These are phyloP conservation scores for Magallana ariakensis DNA, from an alignment of 1,140 invertebrate genomes.

Conservation along the genomic window DNA sequence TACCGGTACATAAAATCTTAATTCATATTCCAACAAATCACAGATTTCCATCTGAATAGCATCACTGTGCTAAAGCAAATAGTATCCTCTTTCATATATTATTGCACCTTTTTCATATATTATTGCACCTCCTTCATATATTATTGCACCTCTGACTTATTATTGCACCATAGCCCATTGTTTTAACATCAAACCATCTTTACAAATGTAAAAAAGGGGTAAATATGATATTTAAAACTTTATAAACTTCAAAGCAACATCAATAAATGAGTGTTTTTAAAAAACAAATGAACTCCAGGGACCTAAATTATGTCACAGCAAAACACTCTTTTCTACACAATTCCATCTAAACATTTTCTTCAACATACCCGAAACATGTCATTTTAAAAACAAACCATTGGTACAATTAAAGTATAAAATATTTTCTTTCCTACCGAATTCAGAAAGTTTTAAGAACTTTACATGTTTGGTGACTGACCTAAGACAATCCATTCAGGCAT, in stretches of 20 bases:
- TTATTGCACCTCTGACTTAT: conserved; percentile 9
- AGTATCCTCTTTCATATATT: no score
- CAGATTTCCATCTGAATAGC: no score
- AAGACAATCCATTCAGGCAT: conserved; percentile 1
- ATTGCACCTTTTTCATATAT: no score
- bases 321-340: conserved; percentile 7
- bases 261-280: not conserved
- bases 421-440: conserved; percentile 11
- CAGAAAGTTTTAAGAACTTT: not conserved
- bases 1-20: no score
- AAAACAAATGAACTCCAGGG: not conserved
- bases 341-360: not conserved
- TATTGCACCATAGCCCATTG: conserved; percentile 1
- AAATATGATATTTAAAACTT: not conserved
- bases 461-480: not conserved
- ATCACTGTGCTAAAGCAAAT: no score
- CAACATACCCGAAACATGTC: conserved; percentile 23
- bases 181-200: not conserved
- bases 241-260: not conserved
- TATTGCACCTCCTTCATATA: no score
- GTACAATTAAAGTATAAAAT: not conserved
- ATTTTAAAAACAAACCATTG: not conserved
- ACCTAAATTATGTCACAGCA: conserved; percentile 1
- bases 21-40: no score
- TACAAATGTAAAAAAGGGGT: not conserved